Evolutionary conservation across 2,797 vertebrate genomes (phyloP), one percentile per base, ranked within the genome.

Genomic region (Hippoglossus hippoglossus): DNA sequence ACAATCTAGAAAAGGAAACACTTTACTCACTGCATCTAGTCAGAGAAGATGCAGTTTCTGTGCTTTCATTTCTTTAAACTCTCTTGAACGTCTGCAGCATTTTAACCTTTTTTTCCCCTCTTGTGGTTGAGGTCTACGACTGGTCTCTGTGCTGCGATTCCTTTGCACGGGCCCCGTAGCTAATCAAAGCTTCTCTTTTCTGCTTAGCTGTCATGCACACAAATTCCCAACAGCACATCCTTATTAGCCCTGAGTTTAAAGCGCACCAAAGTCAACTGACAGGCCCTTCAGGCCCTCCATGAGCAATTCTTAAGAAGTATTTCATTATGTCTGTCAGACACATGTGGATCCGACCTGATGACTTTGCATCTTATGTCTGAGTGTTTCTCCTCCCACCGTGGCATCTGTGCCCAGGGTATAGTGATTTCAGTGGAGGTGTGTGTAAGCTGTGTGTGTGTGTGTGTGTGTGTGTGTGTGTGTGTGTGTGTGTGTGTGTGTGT

Each of bases 241-340:
- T 88, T 87, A 93, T 92, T 93, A 92, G 89, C 91, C 87, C 73
- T 3, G 85, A 85, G 87, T 90, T 87, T 83, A 88, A 91, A 84
- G 80, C 55, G 5, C 81, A 83, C 81, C 70, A 76, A 86, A 91
- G 86, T 86, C 87, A 79, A 67, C 80, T 85, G 87, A 87, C 86
- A 89, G 73, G 63, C 63, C 78, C 75, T 80, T 34, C 83, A 83
- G 81, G 69, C 73, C 59, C 66, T 57, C 59, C 79, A 68, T 76
- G 73, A 81, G 79, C 67, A 53, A 24, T 60, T 83, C 84, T 77
- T 82, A 77, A 83, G 81, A 87, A 85, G 80, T 62, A 54, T 75
- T 85, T 90, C 73, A 64, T 77, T 82, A 73, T 70, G 49, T 62
- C 71, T 79, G 85, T 82, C 79, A 77, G 75, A 84, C 65, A 64